Evolutionary conservation across 2,113 vertebrate species (phyloP), one percentile per base, ranked within the genome.

Genomic region (Pseudopodoces humilis): DNA sequence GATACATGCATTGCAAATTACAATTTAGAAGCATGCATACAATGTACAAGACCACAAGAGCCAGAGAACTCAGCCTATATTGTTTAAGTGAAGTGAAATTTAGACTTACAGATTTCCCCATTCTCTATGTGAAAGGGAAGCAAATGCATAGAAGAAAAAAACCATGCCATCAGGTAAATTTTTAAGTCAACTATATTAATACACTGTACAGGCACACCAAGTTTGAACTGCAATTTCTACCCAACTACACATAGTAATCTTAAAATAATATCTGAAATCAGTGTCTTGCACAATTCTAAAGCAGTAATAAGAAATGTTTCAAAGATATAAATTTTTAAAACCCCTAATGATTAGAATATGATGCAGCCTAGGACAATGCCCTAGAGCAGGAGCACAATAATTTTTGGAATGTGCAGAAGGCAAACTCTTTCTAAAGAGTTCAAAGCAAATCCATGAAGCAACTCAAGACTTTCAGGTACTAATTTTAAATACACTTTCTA

Each of bases 91-190:
- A 88, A 77, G 49, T 37, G 11, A 97, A 93, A 98, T 95, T 91
- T 90, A 44, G 62, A 99, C 99, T 99, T 99, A 99, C 99, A 99
- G 98, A 96, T 95, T 98, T 98, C 98, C 99, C 99, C 99, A 99
- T 97, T 99, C 99, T 98, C 99, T 99, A 98, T 84, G 98, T 95
- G 91, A 98, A 98, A 97, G 91, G 98, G 96, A 98, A 98, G 98
- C 98, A 98, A 98, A 98, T 19, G 41, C 81, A 98, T 87, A 97
- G 13, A 10, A 95, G 90, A 65, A 49, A 63, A 49, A 92, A 93
- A 83, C 49, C 49, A 68, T 49, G 55, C 18, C 31, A 72, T 78
- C 31, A 71, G 35, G 13, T 35, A 83, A 28, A 31, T 60, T 53
- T 67, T 65, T 6, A 81, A 78, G 47, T 86, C 15, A 91, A 60